Evolutionary conservation across 2,113 vertebrate genomes (phyloP).

Genomic region (Leucopsar rothschildi): DNA sequence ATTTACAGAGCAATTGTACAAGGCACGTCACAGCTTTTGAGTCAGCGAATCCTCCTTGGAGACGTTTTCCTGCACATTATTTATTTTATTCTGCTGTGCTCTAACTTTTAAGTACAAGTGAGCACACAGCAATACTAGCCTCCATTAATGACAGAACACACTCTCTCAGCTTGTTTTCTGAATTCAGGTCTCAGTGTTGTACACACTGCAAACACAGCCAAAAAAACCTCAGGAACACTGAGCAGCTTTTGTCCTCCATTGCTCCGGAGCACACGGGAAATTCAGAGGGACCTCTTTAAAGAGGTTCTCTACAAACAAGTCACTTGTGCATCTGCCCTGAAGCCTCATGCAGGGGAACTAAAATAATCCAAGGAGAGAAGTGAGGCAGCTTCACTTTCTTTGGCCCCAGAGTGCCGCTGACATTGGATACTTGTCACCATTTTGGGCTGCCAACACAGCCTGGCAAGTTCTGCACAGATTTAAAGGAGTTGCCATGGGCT

Average conservation of each 20-base stretch:
- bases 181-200: neutral
- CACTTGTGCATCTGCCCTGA: neutral
- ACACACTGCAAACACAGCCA: neutral
- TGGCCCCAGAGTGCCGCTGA: neutral
- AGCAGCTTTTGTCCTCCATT: neutral
- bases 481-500: neutral
- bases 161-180: neutral
- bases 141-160: neutral
- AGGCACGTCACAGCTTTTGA: neutral
- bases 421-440: neutral
- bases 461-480: neutral
- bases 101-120: neutral
- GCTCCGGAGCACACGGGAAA: fast-evolving
- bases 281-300: neutral
- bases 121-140: neutral
- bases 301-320: neutral
- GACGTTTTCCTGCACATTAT: neutral
- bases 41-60: neutral
- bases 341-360: neutral
- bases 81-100: neutral
- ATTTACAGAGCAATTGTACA: neutral
- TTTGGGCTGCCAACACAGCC: neutral
- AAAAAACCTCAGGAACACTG: neutral
- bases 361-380: neutral
- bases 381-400: neutral